Evolutionary conservation across 2,113 vertebrate species (phyloP).

Genomic region (Recurvirostra avosetta): DNA sequence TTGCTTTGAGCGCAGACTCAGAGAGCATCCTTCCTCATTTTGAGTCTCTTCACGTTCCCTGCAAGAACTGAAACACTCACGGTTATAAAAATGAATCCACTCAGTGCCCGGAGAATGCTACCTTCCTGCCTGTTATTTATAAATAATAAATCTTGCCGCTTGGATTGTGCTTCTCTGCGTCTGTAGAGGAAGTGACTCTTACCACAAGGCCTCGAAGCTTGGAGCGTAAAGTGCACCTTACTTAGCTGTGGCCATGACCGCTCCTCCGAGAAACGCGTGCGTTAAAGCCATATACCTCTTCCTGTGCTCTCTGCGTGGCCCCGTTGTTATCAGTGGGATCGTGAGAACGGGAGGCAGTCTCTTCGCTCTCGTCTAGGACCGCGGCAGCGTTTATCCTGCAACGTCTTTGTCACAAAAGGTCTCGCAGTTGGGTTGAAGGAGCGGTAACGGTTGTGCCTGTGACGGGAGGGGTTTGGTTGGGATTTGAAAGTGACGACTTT

Average conservation of each 20-base stretch:
- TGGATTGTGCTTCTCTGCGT: background rate
- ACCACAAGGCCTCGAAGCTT: background rate
- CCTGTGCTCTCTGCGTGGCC: background rate
- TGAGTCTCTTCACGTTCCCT: background rate
- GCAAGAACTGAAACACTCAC: background rate
- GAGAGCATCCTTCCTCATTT: background rate
- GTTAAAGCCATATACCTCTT: accelerated
- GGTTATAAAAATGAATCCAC: background rate
- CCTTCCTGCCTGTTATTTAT: background rate
- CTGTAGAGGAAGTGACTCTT: background rate
- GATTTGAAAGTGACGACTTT: accelerated
- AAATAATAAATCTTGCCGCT: background rate
- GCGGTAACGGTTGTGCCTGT: background rate
- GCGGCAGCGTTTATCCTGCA: accelerated
- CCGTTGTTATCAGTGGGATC: accelerated
- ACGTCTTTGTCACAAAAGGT: accelerated
- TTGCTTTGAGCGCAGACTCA: accelerated
- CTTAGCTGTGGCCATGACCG: background rate
- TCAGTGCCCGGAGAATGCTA: accelerated
- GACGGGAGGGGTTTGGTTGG: background rate
- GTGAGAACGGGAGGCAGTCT: background rate
- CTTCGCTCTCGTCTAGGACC: background rate
- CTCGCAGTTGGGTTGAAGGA: accelerated
- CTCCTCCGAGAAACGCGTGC: accelerated
- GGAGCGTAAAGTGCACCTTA: accelerated